A percentile compares a stretch with the other conserved stretches of the same genome.
Evolutionary conservation across 2,797 vertebrate genomes (phyloP).

Genomic region (Scomberomorus guttatus): DNA sequence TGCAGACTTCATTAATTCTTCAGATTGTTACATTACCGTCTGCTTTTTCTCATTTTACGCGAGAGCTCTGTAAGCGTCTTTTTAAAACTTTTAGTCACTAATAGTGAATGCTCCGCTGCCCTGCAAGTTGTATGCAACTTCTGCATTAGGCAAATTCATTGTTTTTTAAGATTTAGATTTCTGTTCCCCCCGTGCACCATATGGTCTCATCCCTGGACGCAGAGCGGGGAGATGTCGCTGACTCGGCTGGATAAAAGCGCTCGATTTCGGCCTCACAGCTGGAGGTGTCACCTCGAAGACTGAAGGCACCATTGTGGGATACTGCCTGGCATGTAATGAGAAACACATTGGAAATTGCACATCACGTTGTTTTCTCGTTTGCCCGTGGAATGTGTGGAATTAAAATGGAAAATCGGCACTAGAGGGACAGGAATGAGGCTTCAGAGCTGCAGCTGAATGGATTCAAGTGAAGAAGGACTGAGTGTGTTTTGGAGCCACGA

Average conservation of each 20-base stretch:
- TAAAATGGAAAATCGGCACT: slow-evolving; percentile 75
- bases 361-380: slow-evolving; percentile 77
- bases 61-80: slow-evolving; percentile 15
- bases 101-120: not conserved
- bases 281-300: slow-evolving; percentile 83
- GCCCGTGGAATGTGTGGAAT: slow-evolving; percentile 78
- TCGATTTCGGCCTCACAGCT: slow-evolving; percentile 80
- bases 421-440: slow-evolving; percentile 49
- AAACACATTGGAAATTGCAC: slow-evolving; percentile 89
- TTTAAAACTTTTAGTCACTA: slow-evolving; percentile 17
- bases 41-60: not conserved
- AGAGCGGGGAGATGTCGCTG: slow-evolving; percentile 62
- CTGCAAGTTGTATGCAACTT: slow-evolving; percentile 26
- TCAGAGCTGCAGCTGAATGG: slow-evolving; percentile 44
- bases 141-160: not conserved
- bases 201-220: slow-evolving; percentile 73
- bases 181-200: slow-evolving; percentile 54
- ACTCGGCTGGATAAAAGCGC: slow-evolving; percentile 75
- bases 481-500: slow-evolving; percentile 44
- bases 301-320: slow-evolving; percentile 69
- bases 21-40: not conserved
- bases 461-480: slow-evolving; percentile 31
- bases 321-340: slow-evolving; percentile 84
- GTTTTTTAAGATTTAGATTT: slow-evolving; percentile 43
- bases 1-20: slow-evolving; percentile 39